Evolutionary conservation across 2,888 invertebrate genomes (phyloP).

Genomic region (Pandemis corylana): DNA sequence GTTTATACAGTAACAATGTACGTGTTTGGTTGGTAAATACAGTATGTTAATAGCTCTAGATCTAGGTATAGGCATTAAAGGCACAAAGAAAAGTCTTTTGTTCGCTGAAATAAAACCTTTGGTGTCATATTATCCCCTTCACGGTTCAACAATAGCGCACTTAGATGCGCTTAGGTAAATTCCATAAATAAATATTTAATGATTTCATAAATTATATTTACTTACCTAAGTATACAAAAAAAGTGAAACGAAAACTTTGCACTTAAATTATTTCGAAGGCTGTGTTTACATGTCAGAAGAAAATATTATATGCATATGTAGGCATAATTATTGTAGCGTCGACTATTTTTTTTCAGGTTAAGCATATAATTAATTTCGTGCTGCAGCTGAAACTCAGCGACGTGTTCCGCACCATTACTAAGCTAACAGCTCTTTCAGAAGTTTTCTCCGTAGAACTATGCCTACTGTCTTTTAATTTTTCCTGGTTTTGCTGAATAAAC

Average conservation of each 20-base stretch:
- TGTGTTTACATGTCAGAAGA: not conserved
- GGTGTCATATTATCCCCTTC: conserved; percentile 23
- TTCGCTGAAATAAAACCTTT: conserved; percentile 19
- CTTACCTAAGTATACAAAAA: not conserved
- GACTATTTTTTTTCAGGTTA: too few species aligned
- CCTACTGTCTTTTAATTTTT: too few species aligned
- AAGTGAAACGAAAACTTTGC: not conserved
- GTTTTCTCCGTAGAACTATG: too few species aligned
- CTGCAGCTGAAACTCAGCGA: too few species aligned
- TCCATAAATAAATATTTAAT: not conserved
- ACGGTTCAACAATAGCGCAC: conserved; percentile 19
- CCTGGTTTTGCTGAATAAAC: too few species aligned
- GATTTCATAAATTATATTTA: too few species aligned
- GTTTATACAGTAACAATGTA: conserved; percentile 70
- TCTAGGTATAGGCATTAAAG: conserved; percentile 19
- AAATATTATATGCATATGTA: too few species aligned
- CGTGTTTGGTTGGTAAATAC: conserved; percentile 52
- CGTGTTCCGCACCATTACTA: too few species aligned
- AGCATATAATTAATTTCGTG: too few species aligned
- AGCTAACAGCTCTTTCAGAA: too few species aligned
- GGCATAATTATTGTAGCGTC: too few species aligned
- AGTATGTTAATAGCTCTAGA: conserved; percentile 32
- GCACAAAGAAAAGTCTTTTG: conserved; percentile 32
- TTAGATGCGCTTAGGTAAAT: conserved; percentile 8
- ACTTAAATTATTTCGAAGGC: not conserved